Conservation (phyloP, 2,113 vertebrate genomes). For the Montifringilla adamsi region DNA sequence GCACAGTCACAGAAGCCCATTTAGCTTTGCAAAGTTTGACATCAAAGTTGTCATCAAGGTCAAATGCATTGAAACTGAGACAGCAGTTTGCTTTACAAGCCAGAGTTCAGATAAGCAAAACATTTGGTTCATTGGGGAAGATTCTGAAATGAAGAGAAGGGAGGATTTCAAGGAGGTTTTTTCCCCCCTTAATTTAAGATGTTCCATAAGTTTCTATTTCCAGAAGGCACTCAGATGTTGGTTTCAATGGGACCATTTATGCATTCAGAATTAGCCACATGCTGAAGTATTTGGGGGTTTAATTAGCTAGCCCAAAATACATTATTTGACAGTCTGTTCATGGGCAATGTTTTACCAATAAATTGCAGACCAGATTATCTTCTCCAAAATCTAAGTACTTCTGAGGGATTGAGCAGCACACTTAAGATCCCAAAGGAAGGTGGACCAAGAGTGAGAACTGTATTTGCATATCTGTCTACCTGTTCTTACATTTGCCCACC, state of each 20-base stretch:
- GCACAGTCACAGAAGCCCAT: neutral
- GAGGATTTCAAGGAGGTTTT: neutral
- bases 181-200: neutral
- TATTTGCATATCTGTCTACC: neutral
- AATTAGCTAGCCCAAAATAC: neutral
- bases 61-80: slow-evolving; percentile 27
- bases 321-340: neutral
- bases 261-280: neutral
- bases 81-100: slow-evolving; percentile 17
- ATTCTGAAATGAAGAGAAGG: neutral
- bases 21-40: slow-evolving; percentile 40
- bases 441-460: neutral
- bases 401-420: neutral
- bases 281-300: neutral
- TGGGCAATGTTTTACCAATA: neutral
- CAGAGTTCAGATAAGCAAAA: neutral
- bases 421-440: neutral
- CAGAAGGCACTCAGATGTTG: neutral
- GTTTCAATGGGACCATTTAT: neutral
- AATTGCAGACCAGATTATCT: neutral
- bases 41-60: slow-evolving; percentile 63
- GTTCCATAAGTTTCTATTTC: neutral
- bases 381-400: neutral
- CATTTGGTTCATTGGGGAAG: neutral
- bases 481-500: neutral